These are phyloP conservation scores for Xanthostigma xanthostigma DNA, from an alignment of 2,888 invertebrate genomes.

Conservation along the genomic window DNA sequence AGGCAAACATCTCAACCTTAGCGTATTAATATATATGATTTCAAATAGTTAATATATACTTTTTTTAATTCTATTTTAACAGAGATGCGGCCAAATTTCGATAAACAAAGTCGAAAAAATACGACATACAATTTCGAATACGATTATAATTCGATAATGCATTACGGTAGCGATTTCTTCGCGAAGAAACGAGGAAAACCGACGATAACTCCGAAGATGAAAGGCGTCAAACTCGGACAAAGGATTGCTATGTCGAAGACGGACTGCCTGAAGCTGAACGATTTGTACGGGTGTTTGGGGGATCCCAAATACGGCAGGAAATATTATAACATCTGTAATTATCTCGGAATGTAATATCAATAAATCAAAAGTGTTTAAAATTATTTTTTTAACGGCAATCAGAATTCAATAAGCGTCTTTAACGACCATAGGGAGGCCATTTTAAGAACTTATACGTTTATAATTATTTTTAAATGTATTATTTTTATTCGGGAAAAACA, in stretches of 20 bases:
- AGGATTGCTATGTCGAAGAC: constrained; percentile 45
- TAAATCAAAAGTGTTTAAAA: too few species aligned
- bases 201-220: constrained; percentile 42
- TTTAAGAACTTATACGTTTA: too few species aligned
- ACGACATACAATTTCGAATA: constrained; percentile 54
- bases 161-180: constrained; percentile 54
- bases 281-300: constrained; percentile 45
- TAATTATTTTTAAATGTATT: too few species aligned
- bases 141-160: constrained; percentile 67
- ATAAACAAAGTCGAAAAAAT: constrained; percentile 44
- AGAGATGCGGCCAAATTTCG: constrained; percentile 46
- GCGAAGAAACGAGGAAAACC: constrained; percentile 43
- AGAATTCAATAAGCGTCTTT: too few species aligned
- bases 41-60: too few species aligned
- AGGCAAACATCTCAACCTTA: too few species aligned
- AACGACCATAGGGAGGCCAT: too few species aligned
- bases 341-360: constrained; percentile 29
- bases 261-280: constrained; percentile 52
- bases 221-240: constrained; percentile 42
- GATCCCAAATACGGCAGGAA: constrained; percentile 30
- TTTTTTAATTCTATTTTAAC: constrained; percentile 23
- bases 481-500: too few species aligned
- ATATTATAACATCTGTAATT: constrained; percentile 38
- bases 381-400: too few species aligned
- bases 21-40: too few species aligned